Evolutionary conservation across 1,140 invertebrate species (phyloP).

Genomic region (Lordiphosa mommai): DNA sequence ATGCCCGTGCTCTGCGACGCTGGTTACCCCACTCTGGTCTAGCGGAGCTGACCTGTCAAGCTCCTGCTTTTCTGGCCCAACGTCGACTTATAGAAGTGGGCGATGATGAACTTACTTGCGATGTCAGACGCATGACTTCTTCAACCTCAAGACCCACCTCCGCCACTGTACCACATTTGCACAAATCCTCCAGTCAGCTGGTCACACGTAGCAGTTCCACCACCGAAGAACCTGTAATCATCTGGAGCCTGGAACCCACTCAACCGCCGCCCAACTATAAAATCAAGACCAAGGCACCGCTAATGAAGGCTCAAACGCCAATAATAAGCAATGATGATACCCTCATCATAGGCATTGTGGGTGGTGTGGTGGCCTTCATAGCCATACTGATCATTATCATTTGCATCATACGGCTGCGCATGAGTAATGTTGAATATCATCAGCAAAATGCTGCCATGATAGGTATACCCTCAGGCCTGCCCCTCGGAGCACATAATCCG

Average conservation of each 20-base stretch:
- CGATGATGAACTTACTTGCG: constrained; percentile 89
- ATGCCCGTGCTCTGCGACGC: constrained; percentile 86
- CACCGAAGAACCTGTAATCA: constrained; percentile 89
- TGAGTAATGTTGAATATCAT: constrained; percentile 85
- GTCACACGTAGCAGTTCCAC: constrained; percentile 81
- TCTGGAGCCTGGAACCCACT: constrained; percentile 89
- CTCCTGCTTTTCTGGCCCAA: constrained; percentile 85
- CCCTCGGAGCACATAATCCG: constrained; percentile 81
- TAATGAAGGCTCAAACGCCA: constrained; percentile 81
- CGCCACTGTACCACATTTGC: constrained; percentile 63
- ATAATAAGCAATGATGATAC: constrained; percentile 92
- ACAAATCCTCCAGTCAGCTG: constrained; percentile 79
- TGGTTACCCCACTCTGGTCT: constrained; percentile 86
- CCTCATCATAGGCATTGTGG: constrained; percentile 94
- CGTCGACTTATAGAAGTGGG: constrained; percentile 86
- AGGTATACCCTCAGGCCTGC: constrained; percentile 80
- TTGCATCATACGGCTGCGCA: constrained; percentile 88
- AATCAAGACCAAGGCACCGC: constrained; percentile 82
- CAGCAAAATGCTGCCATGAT: constrained; percentile 84
- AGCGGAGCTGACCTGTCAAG: constrained; percentile 83
- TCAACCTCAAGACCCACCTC: constrained; percentile 78
- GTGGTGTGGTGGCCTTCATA: constrained; percentile 93
- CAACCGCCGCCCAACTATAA: constrained; percentile 80
- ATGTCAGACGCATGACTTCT: constrained; percentile 82
- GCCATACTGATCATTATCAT: constrained; percentile 92